Evolutionary conservation across 2,888 invertebrate species (phyloP), one percentile per base, ranked within the genome.

Genomic region (Cacoxenus indagator): DNA sequence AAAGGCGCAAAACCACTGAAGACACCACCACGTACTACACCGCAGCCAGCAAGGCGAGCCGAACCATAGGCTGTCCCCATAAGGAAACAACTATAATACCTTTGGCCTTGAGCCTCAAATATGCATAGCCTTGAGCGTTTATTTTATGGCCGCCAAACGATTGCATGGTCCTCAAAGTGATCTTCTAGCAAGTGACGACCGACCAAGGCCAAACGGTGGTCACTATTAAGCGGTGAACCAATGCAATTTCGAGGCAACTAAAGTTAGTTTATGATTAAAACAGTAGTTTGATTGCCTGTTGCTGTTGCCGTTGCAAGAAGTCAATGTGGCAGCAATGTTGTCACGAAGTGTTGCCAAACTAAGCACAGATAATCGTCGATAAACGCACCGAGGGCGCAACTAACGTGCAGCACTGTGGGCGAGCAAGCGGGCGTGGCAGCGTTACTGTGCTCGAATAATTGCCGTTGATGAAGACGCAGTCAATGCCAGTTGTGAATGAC

Each of bases 291-390:
- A 22, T 37, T 37, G 37, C 5, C 5, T 11, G 14, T 37, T 11
- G 14, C 14, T 9, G 37, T 37, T 31, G n/a, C n/a, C n/a, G n/a
- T n/a, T n/a, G n/a, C n/a, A n/a, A n/a, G n/a, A n/a, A 5, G 31
- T 31, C 9, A 31, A 31, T 71, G 59, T 66, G 64, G 29, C 64
- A 61, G 17, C 71, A 69, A 62, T 9, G 19, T 26, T 11, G 14
- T 51, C 70, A 78, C 69, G 74, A 73, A 81, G 73, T n/a, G n/a
- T n/a, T n/a, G n/a, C n/a, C n/a, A n/a, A 74, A 72, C 31, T 31
- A 75, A 73, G 74, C 75, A 67, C 68, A 27, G 72, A 82, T 81
- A 81, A 81, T 81, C 83, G 84, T 43, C 83, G 67, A 45, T 26
- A 22, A 70, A 43, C 70, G 54, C 62, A 65, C 57, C 26, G 31